Evolutionary conservation across 2,113 vertebrate species (phyloP).

Genomic region (Himantopus leucocephalus): DNA sequence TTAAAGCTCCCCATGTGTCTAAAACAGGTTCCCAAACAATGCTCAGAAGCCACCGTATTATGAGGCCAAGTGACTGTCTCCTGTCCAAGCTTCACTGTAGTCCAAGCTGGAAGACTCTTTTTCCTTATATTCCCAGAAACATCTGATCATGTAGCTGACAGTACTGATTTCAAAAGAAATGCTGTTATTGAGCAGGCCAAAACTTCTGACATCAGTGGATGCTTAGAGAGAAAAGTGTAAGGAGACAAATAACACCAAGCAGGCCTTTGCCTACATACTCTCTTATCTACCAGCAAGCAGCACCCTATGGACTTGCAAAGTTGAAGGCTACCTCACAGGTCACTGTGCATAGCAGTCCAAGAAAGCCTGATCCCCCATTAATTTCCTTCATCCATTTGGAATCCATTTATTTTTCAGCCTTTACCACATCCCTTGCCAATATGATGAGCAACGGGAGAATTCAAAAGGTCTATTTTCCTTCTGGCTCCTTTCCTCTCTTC

Average conservation of each 20-base stretch:
- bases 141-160: neutral
- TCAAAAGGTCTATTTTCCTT: neutral
- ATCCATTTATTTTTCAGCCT: neutral
- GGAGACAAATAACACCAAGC: neutral
- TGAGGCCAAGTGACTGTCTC: neutral
- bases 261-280: neutral
- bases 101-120: neutral
- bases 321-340: neutral
- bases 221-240: neutral
- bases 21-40: neutral
- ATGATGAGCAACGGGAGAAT: neutral
- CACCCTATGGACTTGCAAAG: neutral
- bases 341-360: neutral
- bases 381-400: neutral
- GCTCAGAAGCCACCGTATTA: neutral
- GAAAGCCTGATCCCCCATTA: neutral
- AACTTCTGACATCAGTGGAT: neutral
- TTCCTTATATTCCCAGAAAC: neutral
- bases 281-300: neutral
- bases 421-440: neutral
- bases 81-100: no score
- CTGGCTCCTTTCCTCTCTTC: neutral
- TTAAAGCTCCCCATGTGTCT: neutral
- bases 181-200: neutral
- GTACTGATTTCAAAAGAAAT: neutral